Evolutionary conservation across 2,888 invertebrate genomes (phyloP), one percentile per base, ranked within the genome.

Genomic region (Acanthosepion esculentum): DNA sequence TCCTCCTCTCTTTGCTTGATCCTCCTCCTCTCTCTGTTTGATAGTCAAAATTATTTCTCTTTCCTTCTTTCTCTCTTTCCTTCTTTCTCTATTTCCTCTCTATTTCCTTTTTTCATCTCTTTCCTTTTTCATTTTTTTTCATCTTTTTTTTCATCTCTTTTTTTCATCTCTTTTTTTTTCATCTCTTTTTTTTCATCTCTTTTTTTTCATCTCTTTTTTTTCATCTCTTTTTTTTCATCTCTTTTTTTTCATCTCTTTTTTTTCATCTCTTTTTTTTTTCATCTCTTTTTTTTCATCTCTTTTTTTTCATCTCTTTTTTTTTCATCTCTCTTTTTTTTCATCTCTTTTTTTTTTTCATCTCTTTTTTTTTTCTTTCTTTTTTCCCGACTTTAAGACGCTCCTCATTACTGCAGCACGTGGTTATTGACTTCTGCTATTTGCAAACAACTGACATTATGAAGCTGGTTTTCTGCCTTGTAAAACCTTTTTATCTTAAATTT

Each of bases 71-170:
- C 59, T 18, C 26, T 59, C 23, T 15, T 20, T 59, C 20, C 59
- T 23, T 1, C 29, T 29, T 29, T 64, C 0, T 64, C 29, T 5
- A 0, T 5, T 64, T 64, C 8, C 12, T n/a, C 8, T 64, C 29
- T 7, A 0, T 64, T n/a, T n/a, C n/a, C n/a, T n/a, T 64, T 8
- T 29, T 29, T 4, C 6, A 6, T 8, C 0, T 5, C 5, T n/a
- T n/a, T n/a, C n/a, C n/a, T n/a, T n/a, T n/a, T n/a, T n/a, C n/a
- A n/a, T n/a, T n/a, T n/a, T n/a, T n/a, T n/a, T n/a, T n/a, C n/a
- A n/a, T 64, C 29, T 29, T 29, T 29, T 64, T 2, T n/a, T n/a
- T n/a, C n/a, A n/a, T n/a, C n/a, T n/a, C n/a, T 8, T 64, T 8
- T 29, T 64, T 29, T 29, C 29, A 7, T 29, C 12, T 7, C 64